A percentile compares a stretch with the other conserved stretches of the same genome.
Evolutionary conservation across 1,140 invertebrate genomes (phyloP).

Genomic region (Drosophila micromelanica): DNA sequence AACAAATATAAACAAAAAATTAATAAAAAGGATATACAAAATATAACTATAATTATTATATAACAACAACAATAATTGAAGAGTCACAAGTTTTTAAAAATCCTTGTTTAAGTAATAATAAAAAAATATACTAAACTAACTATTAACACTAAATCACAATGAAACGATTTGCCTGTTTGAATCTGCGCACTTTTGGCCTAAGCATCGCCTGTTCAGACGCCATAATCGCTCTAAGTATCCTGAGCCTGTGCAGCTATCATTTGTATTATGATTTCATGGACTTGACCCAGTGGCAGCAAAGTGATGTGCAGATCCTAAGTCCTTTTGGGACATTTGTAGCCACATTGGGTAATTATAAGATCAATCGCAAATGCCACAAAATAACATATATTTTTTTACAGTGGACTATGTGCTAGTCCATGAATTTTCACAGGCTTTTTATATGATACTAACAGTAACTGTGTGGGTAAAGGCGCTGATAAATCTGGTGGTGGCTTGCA

Average conservation of each 20-base stretch:
- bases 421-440: constrained; percentile 79
- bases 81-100: too few relatives aligned
- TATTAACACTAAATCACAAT: constrained; percentile 27
- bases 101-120: neutral
- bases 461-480: constrained; percentile 80
- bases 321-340: constrained; percentile 66
- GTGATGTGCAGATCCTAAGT: constrained; percentile 65
- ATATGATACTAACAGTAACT: constrained; percentile 76
- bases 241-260: constrained; percentile 68
- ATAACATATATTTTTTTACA: constrained; percentile 26
- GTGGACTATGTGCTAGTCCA: constrained; percentile 77
- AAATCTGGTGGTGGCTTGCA: constrained; percentile 73
- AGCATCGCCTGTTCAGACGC: constrained; percentile 70
- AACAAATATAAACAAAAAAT: constrained; percentile 7
- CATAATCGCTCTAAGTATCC: constrained; percentile 51
- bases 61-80: neutral
- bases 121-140: neutral
- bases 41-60: neutral
- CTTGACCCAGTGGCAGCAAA: constrained; percentile 64
- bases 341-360: constrained; percentile 55
- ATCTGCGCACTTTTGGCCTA: constrained; percentile 65
- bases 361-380: neutral
- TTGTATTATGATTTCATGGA: constrained; percentile 72
- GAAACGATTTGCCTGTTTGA: constrained; percentile 79
- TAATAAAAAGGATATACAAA: neutral